Evolutionary conservation across 2,113 vertebrate genomes (phyloP), one percentile per base, ranked within the genome.

Genomic region (Oryzias woworae): DNA sequence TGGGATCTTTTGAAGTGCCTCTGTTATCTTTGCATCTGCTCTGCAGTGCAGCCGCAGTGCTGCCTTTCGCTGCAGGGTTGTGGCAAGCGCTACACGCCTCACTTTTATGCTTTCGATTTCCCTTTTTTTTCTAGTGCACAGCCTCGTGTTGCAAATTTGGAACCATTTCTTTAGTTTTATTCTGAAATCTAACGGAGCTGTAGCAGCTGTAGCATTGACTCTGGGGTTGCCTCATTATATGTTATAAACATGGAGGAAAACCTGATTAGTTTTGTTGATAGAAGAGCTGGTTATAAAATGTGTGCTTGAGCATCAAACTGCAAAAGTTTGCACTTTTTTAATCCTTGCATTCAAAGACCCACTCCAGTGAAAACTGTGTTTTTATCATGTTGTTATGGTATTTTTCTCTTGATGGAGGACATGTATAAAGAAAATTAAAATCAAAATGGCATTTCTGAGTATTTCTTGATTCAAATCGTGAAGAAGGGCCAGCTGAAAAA

Each of bases 231-330:
- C 22, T 53, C 61, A n/a, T 14, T 31, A 51, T 18, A 44, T 49
- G 50, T 26, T 56, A 3, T 4, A 0, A 60, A 42, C 44, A 43
- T 51, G 20, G 28, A 61, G 47, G 58, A 65, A 56, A 10, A 22
- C 47, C 45, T 49, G 59, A 55, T 68, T 44, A 23, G 54, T 58
- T 41, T 14, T 23, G 23, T 66, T 53, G 71, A 65, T 63, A 58
- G 66, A 66, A 55, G 54, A 64, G 2, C 49, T 64, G 66, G 80
- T 80, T 75, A 71, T 71, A 7, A 70, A 83, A 70, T 44, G 20
- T 24, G 20, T 58, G 53, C 15, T 14, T 2, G 54, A 56, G 24
- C 31, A 22, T 48, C 24, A 64, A 15, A 16, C 14, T 50, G 52
- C 58, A 71, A 36, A 49, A 45, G 66, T 56, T 41, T 50, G 62